Evolutionary conservation across 2,888 invertebrate genomes (phyloP).

Genomic region (Colostygia pectinataria): DNA sequence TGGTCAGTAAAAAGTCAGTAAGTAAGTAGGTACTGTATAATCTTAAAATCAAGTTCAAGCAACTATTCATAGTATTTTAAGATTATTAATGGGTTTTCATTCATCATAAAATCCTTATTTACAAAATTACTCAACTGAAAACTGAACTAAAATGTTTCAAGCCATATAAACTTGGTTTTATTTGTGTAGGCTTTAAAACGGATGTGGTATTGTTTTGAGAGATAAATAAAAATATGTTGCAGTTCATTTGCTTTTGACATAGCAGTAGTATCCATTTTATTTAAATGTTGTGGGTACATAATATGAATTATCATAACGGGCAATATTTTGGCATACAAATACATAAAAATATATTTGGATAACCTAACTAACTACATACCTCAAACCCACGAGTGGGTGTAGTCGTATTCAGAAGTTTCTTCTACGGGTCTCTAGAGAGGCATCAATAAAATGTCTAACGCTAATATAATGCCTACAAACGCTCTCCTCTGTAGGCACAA

Average conservation of each 20-base stretch:
- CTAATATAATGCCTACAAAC: slow-evolving; percentile 34
- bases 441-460: slow-evolving; percentile 38
- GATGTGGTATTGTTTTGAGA: slow-evolving; percentile 22
- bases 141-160: slow-evolving; percentile 13
- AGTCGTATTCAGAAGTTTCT: slow-evolving; percentile 35
- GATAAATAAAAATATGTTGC: slow-evolving; percentile 14
- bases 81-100: too few species aligned
- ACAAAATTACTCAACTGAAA: not conserved
- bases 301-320: slow-evolving; percentile 7
- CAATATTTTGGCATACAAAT: slow-evolving; percentile 28
- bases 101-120: not conserved
- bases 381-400: slow-evolving; percentile 10
- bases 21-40: too few species aligned
- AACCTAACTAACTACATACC: slow-evolving; percentile 9
- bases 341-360: slow-evolving; percentile 30
- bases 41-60: too few species aligned
- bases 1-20: too few species aligned
- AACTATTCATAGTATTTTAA: too few species aligned
- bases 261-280: slow-evolving; percentile 26
- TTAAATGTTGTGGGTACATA: too few species aligned
- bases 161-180: slow-evolving; percentile 9
- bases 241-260: slow-evolving; percentile 9
- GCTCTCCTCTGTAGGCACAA: slow-evolving; percentile 31
- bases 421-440: slow-evolving; percentile 30
- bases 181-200: slow-evolving; percentile 19